Base-by-base conservation (phyloP, 2,888 invertebrate species). In the Metopia argyrocephala region DNA sequence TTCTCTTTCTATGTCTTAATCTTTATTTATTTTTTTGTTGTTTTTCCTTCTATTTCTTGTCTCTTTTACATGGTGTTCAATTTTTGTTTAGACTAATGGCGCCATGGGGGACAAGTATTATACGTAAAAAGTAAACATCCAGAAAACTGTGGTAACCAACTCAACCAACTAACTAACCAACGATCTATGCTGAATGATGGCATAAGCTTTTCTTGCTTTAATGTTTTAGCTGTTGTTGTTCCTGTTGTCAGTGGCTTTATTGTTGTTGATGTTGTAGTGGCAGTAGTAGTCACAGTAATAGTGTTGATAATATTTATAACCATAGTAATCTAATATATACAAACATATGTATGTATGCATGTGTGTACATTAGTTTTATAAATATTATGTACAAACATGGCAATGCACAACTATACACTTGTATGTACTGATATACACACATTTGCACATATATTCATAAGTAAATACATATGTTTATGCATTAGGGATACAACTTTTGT, bases 41-140 rank as follows among this genome's bases (percentile, higher is more conserved):
- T 46, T 46, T 56, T 3, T 56, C 7, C 20, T 62, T 70, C 46
- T 21, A 20, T 27, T 70, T 57, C 52, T 27, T 52, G n/a, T n/a
- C 38, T 38, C 38, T 38, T 38, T 66, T 45, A 20, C 27, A 20
- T 56, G 18, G 27, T 56, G 54, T 61, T 64, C 57, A 61, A 70
- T 61, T 61, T 75, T 69, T n/a, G n/a, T n/a, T 79, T 75, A 76
- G 62, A 79, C 71, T 71, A 76, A 71, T 76, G 79, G 79, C 79
- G 76, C 76, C 80, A 59, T 76, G 79, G 71, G 79, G 76, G 64
- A 75, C 70, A 46, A 56, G 52, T 28, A 76, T 76, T 76, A 64
- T 74, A 57, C 18, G 31, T 28, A 23, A 54, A 61, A 71, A 56
- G 66, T 45, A 61, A 66, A 66, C 66, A 71, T 66, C 54, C 57